phyloP scores from a whole-genome alignment of 2,113 vertebrate species.

The Carassius carassius region DNA sequence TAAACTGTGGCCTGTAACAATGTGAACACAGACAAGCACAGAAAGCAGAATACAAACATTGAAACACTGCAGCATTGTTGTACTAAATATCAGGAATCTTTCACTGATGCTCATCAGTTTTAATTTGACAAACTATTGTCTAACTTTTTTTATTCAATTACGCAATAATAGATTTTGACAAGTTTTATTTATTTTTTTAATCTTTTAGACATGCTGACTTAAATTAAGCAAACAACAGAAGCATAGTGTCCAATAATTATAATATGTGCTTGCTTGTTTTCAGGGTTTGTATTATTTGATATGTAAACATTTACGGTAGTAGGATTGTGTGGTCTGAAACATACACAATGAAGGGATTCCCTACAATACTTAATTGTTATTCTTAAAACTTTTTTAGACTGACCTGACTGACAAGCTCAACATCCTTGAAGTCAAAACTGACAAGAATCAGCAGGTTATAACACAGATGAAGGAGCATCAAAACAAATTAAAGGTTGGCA shows the following conservation, averaged over 20 bases:
- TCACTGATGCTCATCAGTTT: no score
- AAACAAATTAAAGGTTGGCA: constrained; percentile 73
- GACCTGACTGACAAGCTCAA: constrained; percentile 73
- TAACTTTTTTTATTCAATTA: no score
- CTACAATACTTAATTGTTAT: constrained; percentile 21
- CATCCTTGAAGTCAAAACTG: constrained; percentile 73
- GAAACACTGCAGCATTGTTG: no score
- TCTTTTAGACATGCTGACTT: background rate
- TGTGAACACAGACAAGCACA: no score
- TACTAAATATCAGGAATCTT: no score
- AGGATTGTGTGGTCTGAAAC: background rate
- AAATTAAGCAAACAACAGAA: background rate
- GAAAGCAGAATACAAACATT: no score
- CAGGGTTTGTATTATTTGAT: background rate
- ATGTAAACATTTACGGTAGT: background rate
- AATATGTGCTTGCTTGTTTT: background rate
- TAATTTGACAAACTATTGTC: no score
- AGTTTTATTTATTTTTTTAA: no score
- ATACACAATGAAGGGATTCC: background rate
- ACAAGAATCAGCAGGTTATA: constrained; percentile 66
- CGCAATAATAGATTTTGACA: no score
- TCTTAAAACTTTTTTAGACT: constrained; percentile 61
- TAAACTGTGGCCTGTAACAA: no score
- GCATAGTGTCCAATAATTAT: background rate
- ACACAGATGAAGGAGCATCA: constrained; percentile 71